Evolutionary conservation across 2,888 invertebrate genomes (phyloP).

Genomic region (Brenthis hecate): DNA sequence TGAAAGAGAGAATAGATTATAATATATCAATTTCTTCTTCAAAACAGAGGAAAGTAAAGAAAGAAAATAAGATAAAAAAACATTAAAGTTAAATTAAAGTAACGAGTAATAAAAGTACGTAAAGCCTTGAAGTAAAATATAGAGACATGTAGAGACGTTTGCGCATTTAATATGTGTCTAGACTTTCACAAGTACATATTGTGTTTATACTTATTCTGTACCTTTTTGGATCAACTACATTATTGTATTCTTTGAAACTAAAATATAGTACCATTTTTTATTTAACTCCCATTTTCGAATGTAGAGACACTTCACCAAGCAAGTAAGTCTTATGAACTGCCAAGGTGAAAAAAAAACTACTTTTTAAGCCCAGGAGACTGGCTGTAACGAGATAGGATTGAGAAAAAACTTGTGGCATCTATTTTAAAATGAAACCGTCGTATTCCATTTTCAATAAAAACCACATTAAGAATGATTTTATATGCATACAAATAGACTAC

Average conservation of each 20-base stretch:
- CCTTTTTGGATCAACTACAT: neutral
- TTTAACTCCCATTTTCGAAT: neutral
- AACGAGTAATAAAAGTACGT: slow-evolving; percentile 23
- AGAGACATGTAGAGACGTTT: slow-evolving; percentile 11
- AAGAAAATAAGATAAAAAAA: neutral
- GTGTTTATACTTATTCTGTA: neutral
- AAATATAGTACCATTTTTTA: neutral
- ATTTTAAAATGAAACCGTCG: slow-evolving; percentile 44
- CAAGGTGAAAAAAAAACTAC: slow-evolving; percentile 46
- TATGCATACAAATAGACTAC: neutral
- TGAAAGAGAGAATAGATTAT: too few relatives aligned
- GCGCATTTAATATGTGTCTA: neutral
- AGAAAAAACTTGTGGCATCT: slow-evolving; percentile 43
- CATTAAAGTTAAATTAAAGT: neutral
- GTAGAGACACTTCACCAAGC: slow-evolving; percentile 3
- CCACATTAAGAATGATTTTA: slow-evolving; percentile 30
- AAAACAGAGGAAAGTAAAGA: neutral
- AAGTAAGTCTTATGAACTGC: slow-evolving; percentile 3
- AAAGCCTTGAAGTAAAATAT: slow-evolving; percentile 26
- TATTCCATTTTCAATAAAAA: slow-evolving; percentile 26
- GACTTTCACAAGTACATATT: slow-evolving; percentile 8
- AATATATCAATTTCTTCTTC: too few relatives aligned
- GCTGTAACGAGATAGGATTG: slow-evolving; percentile 43
- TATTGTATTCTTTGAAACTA: neutral
- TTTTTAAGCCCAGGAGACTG: slow-evolving; percentile 46